Evolutionary conservation across 2,113 vertebrate genomes (phyloP).

Genomic region (Turdus rufiventris): DNA sequence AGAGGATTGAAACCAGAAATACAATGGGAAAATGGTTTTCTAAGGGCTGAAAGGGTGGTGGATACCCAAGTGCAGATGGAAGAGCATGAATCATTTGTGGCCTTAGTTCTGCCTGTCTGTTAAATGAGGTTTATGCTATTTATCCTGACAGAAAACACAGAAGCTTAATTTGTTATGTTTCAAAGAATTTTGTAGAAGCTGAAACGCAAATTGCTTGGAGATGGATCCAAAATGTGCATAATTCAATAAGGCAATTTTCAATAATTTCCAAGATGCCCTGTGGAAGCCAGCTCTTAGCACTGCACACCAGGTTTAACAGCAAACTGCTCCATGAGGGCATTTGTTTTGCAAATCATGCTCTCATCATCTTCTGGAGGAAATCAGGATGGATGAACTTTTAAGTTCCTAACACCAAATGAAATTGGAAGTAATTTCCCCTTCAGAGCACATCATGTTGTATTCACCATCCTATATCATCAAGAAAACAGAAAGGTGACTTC

Average conservation of each 20-base stretch:
- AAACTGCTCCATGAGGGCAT: neutral
- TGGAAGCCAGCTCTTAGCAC: neutral
- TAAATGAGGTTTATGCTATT: conserved; percentile 48
- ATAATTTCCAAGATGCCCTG: conserved; percentile 14
- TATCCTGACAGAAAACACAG: conserved; percentile 48
- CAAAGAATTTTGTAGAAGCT: conserved; percentile 44
- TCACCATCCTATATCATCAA: neutral
- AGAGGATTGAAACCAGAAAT: neutral
- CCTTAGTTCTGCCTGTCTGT: conserved; percentile 29
- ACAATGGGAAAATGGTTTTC: neutral
- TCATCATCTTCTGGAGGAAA: neutral
- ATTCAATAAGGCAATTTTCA: conserved; percentile 35
- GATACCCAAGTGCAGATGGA: neutral
- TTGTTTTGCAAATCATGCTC: neutral
- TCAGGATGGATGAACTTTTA: neutral
- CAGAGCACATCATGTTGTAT: neutral
- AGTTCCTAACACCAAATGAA: neutral
- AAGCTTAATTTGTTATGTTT: conserved; percentile 57
- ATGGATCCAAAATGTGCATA: conserved; percentile 37
- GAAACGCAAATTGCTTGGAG: conserved; percentile 42
- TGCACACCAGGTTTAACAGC: neutral
- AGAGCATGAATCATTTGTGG: conserved; percentile 10
- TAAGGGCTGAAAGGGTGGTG: neutral
- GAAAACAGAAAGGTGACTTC: neutral
- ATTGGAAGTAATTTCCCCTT: neutral